Conservation (phyloP, 2,888 invertebrate genomes). For the Hirtodrosophila trivittata region DNA sequence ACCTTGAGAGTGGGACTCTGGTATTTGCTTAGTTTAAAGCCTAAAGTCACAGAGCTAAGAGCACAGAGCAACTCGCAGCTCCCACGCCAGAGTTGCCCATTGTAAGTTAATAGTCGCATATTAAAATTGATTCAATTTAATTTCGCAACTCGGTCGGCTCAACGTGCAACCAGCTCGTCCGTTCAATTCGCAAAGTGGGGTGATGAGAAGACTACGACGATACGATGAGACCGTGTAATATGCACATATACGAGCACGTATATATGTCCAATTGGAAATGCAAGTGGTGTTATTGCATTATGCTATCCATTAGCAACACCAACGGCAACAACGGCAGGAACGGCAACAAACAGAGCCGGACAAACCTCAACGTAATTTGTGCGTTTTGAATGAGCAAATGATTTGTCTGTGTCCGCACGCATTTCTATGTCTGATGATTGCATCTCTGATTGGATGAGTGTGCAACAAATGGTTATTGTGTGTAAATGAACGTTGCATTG, state of each 20-base stretch:
- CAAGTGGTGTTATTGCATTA: slow-evolving; percentile 3
- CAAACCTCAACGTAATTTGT: slow-evolving; percentile 46
- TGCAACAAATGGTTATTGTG: slow-evolving; percentile 63
- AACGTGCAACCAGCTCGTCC: slow-evolving; percentile 19
- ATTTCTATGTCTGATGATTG: slow-evolving; percentile 32
- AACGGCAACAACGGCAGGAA: slow-evolving; percentile 2
- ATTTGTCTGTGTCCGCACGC: slow-evolving; percentile 44
- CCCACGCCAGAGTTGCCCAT: slow-evolving; percentile 55
- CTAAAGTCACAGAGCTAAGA: slow-evolving; percentile 3
- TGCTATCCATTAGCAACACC: background rate
- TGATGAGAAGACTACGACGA: slow-evolving; percentile 1
- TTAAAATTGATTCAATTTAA: slow-evolving; percentile 68
- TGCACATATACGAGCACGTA: background rate
- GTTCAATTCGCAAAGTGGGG: slow-evolving; percentile 25
- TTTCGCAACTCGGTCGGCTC: slow-evolving; percentile 22
- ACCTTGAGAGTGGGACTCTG: slow-evolving; percentile 3
- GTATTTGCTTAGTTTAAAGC: slow-evolving; percentile 29
- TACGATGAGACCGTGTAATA: too few relatives aligned
- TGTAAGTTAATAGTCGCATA: slow-evolving; percentile 62
- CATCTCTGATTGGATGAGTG: slow-evolving; percentile 12
- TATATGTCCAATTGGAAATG: slow-evolving; percentile 15
- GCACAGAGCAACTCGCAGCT: slow-evolving; percentile 29
- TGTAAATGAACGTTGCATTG: slow-evolving; percentile 54
- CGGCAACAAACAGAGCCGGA: background rate
- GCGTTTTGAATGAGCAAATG: slow-evolving; percentile 36